These are phyloP conservation scores for Corythornis vintsioides DNA, from an alignment of 2,113 vertebrate species.

Conservation along the genomic window DNA sequence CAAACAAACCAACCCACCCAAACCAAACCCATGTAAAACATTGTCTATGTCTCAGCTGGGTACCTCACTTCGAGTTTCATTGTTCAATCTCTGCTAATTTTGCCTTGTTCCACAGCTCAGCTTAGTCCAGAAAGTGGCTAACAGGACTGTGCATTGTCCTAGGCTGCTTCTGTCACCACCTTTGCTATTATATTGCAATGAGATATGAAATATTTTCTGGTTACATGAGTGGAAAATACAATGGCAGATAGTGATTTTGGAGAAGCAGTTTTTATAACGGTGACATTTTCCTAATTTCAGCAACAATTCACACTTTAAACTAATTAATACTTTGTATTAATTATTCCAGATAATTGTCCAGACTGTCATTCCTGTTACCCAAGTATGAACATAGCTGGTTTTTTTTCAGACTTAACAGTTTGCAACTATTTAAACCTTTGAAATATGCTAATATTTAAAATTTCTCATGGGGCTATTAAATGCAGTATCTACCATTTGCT, in stretches of 20 bases:
- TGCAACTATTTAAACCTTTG: not conserved
- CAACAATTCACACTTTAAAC: not conserved
- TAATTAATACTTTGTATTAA: not conserved
- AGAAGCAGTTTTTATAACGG: not conserved
- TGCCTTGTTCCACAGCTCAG: not conserved
- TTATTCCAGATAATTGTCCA: not conserved
- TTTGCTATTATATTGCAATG: not conserved
- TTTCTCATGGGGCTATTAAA: not conserved
- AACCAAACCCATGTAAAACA: not conserved
- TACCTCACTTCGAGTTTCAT: not conserved
- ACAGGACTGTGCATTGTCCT: not conserved
- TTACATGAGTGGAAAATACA: not conserved
- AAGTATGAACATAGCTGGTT: not conserved
- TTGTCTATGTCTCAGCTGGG: not conserved
- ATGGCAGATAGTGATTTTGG: not conserved
- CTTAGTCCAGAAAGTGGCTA: not conserved
- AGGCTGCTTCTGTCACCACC: not conserved
- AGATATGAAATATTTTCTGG: not conserved
- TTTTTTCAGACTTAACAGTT: not conserved
- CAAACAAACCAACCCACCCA: not conserved
- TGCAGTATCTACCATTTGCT: not conserved
- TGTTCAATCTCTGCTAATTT: not conserved
- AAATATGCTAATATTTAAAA: not conserved
- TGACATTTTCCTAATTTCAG: not conserved
- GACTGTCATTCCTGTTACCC: not conserved